Evolutionary conservation across 1,140 invertebrate genomes (phyloP), one percentile per base, ranked within the genome.

Genomic region (Pristionchus pacificus): DNA sequence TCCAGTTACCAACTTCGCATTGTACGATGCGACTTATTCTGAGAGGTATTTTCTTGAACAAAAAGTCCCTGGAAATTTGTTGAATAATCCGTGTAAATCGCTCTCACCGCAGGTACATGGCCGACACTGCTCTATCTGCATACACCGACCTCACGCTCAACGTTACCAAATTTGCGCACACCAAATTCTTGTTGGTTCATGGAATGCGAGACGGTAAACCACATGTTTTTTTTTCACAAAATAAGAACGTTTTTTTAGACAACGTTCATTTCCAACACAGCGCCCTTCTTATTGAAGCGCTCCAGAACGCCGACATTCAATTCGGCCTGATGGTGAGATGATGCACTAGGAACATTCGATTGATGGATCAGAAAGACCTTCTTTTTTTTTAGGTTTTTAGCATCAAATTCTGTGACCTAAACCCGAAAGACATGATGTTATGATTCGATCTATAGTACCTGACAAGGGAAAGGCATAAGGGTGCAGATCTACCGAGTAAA

Each of bases 221-320:
- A n/a, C n/a, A n/a, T n/a, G n/a, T n/a, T n/a, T n/a, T n/a, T n/a
- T n/a, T n/a, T n/a, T n/a, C n/a, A n/a, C n/a, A n/a, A n/a, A n/a
- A n/a, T n/a, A n/a, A n/a, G n/a, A n/a, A n/a, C n/a, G n/a, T n/a
- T n/a, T n/a, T 63, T 79, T 69, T 63, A 82, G 80, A 83, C 62
- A 83, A 83, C 70, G 81, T 83, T 10, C 81, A 83, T 60, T 83
- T 82, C 72, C 83, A 83, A 71, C 83, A 83, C 70, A 72, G 79
- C 25, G 83, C 81, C 0, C 74, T 81, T 32, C 76, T 83, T 27
- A 66, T 78, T 14, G 64, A 73, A 31, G 83, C 79, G n/a, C 67
- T 83, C n/a, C 74, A 76, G 13, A 77, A 74, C 24, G 71, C 78
- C n/a, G 72, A 77, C 33, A 72, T 83, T 33, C 79, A 83, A 58